Evolutionary conservation across 1,140 invertebrate species (phyloP).

Genomic region (Drosophila santomea): DNA sequence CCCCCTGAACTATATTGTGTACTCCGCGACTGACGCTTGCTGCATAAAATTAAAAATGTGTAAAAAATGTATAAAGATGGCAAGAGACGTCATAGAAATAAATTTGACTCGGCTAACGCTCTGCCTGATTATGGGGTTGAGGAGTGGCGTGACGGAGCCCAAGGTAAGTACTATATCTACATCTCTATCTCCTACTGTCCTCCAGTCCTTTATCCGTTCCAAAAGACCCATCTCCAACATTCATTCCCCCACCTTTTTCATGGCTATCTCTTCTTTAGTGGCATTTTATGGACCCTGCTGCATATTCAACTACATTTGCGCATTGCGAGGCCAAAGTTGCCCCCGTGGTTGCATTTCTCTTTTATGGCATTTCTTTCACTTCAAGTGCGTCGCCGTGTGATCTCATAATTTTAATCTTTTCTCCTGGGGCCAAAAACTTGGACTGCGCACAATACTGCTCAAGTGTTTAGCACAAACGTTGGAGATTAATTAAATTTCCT

Average conservation of each 20-base stretch:
- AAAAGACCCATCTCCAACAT: neutral
- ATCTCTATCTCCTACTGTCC: slow-evolving; percentile 10
- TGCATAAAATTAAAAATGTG: slow-evolving; percentile 76
- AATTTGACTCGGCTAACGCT: slow-evolving; percentile 83
- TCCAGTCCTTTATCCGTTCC: slow-evolving; percentile 1
- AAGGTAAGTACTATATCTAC: slow-evolving; percentile 75
- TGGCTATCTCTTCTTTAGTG: slow-evolving; percentile 34
- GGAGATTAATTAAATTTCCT: slow-evolving; percentile 76
- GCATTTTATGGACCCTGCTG: slow-evolving; percentile 62
- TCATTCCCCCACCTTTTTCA: neutral
- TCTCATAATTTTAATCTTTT: slow-evolving; percentile 41
- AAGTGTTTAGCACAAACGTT: slow-evolving; percentile 66
- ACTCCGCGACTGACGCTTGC: slow-evolving; percentile 66
- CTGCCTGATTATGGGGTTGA: slow-evolving; percentile 84
- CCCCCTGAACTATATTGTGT: slow-evolving; percentile 27
- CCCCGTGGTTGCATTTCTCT: slow-evolving; percentile 52
- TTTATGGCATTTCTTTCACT: slow-evolving; percentile 59
- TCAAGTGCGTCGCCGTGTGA: slow-evolving; percentile 60
- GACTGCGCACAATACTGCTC: slow-evolving; percentile 17
- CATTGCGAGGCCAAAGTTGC: slow-evolving; percentile 11
- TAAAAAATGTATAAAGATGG: slow-evolving; percentile 76
- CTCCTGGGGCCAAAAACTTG: slow-evolving; percentile 34
- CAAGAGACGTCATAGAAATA: slow-evolving; percentile 84
- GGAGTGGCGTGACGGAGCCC: slow-evolving; percentile 84
- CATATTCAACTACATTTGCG: slow-evolving; percentile 38